A percentile compares a stretch with the other conserved stretches of the same genome.
Evolutionary conservation across 2,888 invertebrate species (phyloP).

Genomic region (Stictocephala bisonia): DNA sequence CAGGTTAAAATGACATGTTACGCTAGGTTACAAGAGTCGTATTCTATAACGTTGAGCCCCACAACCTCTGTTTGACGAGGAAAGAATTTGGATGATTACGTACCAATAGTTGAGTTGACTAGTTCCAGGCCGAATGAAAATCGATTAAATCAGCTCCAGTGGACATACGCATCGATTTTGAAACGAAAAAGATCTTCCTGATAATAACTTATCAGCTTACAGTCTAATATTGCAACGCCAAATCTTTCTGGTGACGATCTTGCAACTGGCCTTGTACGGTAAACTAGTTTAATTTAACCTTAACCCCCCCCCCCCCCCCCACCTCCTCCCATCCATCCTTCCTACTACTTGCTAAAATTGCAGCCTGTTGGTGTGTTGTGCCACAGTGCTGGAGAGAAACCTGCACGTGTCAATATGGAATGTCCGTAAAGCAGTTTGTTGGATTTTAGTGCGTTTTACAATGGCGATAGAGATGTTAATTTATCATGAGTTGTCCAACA

Average conservation of each 20-base stretch:
- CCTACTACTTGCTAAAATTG: too few species aligned
- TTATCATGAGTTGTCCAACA: not conserved
- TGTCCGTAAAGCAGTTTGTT: not conserved
- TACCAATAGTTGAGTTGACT: slow-evolving; percentile 50
- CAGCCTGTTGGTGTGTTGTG: too few species aligned
- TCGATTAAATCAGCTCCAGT: slow-evolving; percentile 57
- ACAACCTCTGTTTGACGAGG: slow-evolving; percentile 59
- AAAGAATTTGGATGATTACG: slow-evolving; percentile 55
- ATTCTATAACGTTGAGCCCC: not conserved
- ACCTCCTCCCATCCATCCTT: too few species aligned
- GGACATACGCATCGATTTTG: slow-evolving; percentile 59
- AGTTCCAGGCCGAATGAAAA: slow-evolving; percentile 54
- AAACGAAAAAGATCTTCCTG: slow-evolving; percentile 55
- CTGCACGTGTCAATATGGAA: too few species aligned
- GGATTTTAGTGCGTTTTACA: not conserved
- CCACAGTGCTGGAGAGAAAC: too few species aligned
- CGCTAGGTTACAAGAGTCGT: slow-evolving; percentile 55
- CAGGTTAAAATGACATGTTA: slow-evolving; percentile 59
- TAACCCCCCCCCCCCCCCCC: not conserved
- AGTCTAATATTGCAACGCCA: slow-evolving; percentile 57
- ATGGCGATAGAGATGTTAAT: not conserved
- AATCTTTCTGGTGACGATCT: slow-evolving; percentile 57
- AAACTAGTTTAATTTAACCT: slow-evolving; percentile 49
- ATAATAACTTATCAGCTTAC: slow-evolving; percentile 58
- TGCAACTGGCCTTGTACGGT: slow-evolving; percentile 53